Base-by-base conservation (phyloP, 2,113 vertebrate genomes). In the Cyanoramphus novaezelandiae region DNA sequence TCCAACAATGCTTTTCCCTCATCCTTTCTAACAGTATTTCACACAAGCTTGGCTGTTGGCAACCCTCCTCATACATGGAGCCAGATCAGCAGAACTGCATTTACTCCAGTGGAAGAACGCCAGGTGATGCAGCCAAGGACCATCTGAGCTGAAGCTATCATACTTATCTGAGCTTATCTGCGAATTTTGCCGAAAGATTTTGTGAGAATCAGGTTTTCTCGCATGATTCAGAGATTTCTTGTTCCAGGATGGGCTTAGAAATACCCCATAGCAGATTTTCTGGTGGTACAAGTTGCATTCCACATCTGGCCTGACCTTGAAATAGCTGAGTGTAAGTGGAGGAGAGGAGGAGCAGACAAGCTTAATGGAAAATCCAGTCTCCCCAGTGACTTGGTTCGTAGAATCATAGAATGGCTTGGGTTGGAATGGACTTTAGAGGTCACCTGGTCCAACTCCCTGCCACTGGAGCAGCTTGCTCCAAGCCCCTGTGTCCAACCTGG, bases 41-140 rank as follows among this genome's bases (percentile, higher is more conserved):
- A 69, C 78, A 82, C 59, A 67, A 90, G 35, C 46, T 55, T 82
- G 25, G 41, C 25, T 88, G 20, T 7, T 94, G 82, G 84, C 85
- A 94, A 0, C 25, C 15, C 11, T 68, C 28, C 37, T 8, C 59
- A 82, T 53, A 37, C 67, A 1, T 0, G 3, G 67, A 79, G 89
- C 78, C 82, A 92, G 63, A 41, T 31, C 91, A 96, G 93, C 94
- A 93, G 80, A 95, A 23, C 72, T 92, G 37, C 57, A 31, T 82
- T 90, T 76, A 43, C 63, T 90, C 27, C 39, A 5, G 72, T 64
- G 93, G 94, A 70, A 67, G 24, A 75, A 11, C 70, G 91, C 94
- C 94, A 92, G 62, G 86, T n/a, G 79, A 83, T 24, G 27, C 84
- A 92, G 80, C 2, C 2, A 5, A 77, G 86, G 94, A 62, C 35